A percentile compares a stretch with the other conserved stretches of the same genome.
These are phyloP conservation scores for Zonotrichia leucophrys DNA, from an alignment of 2,113 vertebrate genomes.

Conservation along the genomic window DNA sequence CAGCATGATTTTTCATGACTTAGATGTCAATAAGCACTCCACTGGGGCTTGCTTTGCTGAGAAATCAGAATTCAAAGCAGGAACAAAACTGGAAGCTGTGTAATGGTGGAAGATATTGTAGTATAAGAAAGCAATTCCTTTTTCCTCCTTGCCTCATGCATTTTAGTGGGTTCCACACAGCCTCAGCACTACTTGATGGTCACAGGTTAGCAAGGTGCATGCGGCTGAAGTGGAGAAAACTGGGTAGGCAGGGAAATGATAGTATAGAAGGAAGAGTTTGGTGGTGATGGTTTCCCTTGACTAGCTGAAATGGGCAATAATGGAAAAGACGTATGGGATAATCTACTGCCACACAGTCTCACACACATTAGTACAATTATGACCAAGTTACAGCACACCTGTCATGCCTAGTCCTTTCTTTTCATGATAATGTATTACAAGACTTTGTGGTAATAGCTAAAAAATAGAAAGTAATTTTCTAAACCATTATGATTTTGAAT, in stretches of 20 bases:
- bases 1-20: not conserved
- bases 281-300: not conserved
- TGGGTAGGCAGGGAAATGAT: not conserved
- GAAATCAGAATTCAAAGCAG: not conserved
- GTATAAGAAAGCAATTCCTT: not conserved
- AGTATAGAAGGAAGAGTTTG: not conserved
- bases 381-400: conserved; percentile 13
- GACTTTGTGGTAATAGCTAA: conserved; percentile 28
- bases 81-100: not conserved
- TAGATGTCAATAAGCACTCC: not conserved
- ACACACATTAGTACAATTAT: conserved; percentile 2
- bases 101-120: not conserved
- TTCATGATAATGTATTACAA: conserved; percentile 30
- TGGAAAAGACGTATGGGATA: not conserved
- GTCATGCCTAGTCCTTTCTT: conserved; percentile 2
- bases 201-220: not conserved
- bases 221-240: not conserved
- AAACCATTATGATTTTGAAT: conserved; percentile 43
- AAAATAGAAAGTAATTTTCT: conserved; percentile 49
- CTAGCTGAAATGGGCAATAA: not conserved
- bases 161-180: not conserved
- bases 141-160: not conserved
- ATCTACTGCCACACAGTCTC: not conserved
- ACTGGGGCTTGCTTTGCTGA: not conserved
- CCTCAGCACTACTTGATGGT: not conserved